A percentile compares a stretch with the other conserved stretches of the same genome.
Evolutionary conservation across 2,797 vertebrate species (phyloP).

Genomic region (Anguilla pacifica): DNA sequence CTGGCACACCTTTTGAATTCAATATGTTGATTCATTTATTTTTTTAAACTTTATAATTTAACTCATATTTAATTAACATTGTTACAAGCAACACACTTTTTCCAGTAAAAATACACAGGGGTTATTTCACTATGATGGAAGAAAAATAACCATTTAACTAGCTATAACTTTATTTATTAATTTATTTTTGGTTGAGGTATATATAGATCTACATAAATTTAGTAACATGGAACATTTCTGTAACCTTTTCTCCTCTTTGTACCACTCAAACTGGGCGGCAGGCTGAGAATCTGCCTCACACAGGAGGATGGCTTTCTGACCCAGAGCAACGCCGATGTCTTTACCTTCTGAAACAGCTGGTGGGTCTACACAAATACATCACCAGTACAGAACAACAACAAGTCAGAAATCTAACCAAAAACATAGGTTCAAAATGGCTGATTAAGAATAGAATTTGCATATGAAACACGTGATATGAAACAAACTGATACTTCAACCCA

Average conservation of each 20-base stretch:
- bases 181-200: background rate
- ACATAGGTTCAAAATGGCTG: background rate
- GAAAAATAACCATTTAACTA: no score
- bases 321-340: constrained; percentile 87
- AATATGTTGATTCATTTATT: no score
- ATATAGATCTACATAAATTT: background rate
- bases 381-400: background rate
- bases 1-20: no score
- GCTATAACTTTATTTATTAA: no score
- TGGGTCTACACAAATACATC: constrained; percentile 71
- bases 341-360: constrained; percentile 89
- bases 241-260: constrained; percentile 93
- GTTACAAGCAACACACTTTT: no score
- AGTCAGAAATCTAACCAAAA: background rate
- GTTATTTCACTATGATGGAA: no score
- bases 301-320: constrained; percentile 87
- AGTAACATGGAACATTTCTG: background rate
- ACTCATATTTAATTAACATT: no score
- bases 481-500: background rate
- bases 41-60: no score
- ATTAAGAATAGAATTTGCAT: background rate
- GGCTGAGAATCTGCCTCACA: constrained; percentile 91
- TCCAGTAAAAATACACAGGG: no score
- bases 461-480: background rate
- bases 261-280: constrained; percentile 92